phyloP scores from a whole-genome alignment of 2,888 invertebrate genomes.

The Ennomos erosarius region DNA sequence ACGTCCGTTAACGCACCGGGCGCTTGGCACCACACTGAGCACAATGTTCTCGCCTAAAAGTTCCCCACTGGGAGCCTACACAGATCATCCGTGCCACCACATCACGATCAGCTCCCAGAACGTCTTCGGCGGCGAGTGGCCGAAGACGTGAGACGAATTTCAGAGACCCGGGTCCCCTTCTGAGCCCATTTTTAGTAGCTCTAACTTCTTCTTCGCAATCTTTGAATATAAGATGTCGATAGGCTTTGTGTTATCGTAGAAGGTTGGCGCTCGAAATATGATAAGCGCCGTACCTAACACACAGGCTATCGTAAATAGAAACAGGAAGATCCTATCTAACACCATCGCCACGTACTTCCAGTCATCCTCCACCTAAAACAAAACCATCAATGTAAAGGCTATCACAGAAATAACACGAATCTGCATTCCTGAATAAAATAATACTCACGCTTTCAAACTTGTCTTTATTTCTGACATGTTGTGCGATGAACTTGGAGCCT shows the following conservation, averaged over 20 bases:
- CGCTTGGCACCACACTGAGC: conserved; percentile 81
- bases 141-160: conserved; percentile 88
- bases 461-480: conserved; percentile 97
- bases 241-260: conserved; percentile 95
- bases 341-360: conserved; percentile 99
- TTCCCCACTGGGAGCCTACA: conserved; percentile 74
- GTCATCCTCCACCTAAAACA: conserved; percentile 94
- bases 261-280: conserved; percentile 95
- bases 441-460: conserved; percentile 96
- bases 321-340: conserved; percentile 97
- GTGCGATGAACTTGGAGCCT: conserved; percentile 97
- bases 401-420: neutral
- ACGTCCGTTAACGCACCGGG: conserved; percentile 74
- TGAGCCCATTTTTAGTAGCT: conserved; percentile 94
- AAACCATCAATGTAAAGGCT: conserved; percentile 19
- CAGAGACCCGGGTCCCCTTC: conserved; percentile 88
- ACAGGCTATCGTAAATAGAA: conserved; percentile 97
- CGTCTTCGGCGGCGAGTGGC: conserved; percentile 89
- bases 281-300: conserved; percentile 95
- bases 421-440: neutral
- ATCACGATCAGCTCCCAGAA: conserved; percentile 85
- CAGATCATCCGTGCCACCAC: conserved; percentile 85
- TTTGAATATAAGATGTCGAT: conserved; percentile 96
- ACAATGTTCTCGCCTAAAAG: conserved; percentile 79
- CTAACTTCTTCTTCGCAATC: conserved; percentile 95